Evolutionary conservation across 2,888 invertebrate species (phyloP).

Genomic region (Dryobotodes eremita): DNA sequence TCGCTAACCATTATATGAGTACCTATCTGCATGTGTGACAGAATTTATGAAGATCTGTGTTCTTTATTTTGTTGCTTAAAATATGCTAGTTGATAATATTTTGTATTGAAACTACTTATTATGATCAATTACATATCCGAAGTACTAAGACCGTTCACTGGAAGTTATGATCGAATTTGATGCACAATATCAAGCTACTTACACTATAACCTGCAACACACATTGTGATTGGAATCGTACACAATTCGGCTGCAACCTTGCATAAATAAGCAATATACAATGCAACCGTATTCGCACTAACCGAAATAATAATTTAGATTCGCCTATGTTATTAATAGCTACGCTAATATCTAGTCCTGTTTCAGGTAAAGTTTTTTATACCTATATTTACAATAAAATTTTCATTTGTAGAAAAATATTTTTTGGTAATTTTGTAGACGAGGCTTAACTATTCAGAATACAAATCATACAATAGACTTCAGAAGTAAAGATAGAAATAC

Average conservation of each 20-base stretch:
- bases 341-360: constrained; percentile 65
- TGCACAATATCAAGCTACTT: not conserved
- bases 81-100: not conserved
- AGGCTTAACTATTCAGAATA: constrained; percentile 64
- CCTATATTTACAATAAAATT: constrained; percentile 71
- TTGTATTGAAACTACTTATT: not conserved
- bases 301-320: constrained; percentile 12
- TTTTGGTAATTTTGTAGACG: constrained; percentile 61
- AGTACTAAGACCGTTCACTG: not conserved
- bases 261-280: constrained; percentile 34
- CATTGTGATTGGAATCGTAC: constrained; percentile 14
- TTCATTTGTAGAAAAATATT: constrained; percentile 79
- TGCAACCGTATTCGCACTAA: constrained; percentile 5
- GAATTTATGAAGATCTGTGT: not conserved
- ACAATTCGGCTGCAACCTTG: constrained; percentile 38
- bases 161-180: constrained; percentile 14
- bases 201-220: not conserved
- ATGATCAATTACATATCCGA: not conserved
- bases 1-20: not conserved
- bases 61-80: not conserved
- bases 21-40: not conserved
- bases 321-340: constrained; percentile 39
- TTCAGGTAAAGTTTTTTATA: constrained; percentile 67
- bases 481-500: constrained; percentile 42
- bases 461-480: constrained; percentile 54